Conservation (phyloP, 2,113 vertebrate species). For the Macrotus californicus region DNA sequence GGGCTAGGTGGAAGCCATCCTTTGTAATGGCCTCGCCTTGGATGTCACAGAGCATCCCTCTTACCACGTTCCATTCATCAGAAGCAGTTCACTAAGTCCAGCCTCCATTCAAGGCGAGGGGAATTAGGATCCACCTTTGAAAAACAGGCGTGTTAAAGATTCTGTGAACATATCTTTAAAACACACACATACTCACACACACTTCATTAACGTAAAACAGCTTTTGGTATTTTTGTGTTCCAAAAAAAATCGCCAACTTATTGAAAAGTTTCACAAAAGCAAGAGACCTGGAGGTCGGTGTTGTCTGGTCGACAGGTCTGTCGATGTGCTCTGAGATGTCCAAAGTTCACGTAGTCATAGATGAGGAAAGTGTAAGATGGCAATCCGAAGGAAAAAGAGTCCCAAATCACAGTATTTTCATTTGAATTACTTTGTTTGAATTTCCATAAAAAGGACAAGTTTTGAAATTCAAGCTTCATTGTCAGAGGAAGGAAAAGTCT, state of each 20-base stretch:
- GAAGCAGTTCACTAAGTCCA: neutral
- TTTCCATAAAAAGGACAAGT: neutral
- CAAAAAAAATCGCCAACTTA: slow-evolving; percentile 26
- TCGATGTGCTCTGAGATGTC: neutral
- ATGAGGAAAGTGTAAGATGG: neutral
- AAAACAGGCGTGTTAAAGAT: neutral
- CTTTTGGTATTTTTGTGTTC: neutral
- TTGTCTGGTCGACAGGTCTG: neutral
- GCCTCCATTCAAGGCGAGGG: neutral
- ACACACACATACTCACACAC: neutral
- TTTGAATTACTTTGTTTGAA: neutral
- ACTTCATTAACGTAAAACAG: neutral
- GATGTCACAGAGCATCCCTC: no score
- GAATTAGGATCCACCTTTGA: neutral
- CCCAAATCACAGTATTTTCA: neutral
- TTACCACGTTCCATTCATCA: neutral
- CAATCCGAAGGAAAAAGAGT: neutral
- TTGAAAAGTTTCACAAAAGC: neutral
- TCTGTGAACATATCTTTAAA: neutral
- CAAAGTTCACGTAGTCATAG: neutral
- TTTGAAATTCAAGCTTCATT: neutral
- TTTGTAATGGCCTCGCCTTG: neutral
- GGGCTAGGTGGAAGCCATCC: neutral
- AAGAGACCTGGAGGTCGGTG: neutral
- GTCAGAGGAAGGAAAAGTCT: neutral